Base-by-base conservation (phyloP, 2,113 vertebrate genomes). In the Dicaeum eximium region DNA sequence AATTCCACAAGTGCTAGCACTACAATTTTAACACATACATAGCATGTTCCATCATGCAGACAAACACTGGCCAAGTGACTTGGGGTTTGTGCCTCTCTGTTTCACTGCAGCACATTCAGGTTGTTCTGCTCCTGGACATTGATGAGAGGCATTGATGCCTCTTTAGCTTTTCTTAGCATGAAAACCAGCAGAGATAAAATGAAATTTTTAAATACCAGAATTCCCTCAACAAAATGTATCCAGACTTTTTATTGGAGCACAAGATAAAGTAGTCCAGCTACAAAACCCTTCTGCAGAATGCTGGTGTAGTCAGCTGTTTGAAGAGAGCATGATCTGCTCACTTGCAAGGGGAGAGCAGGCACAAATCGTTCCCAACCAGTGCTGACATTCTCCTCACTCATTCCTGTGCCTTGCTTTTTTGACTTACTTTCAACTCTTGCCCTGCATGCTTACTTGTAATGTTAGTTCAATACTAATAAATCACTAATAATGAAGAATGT, bases 391-490 rank as follows among this genome's bases (percentile, higher is more conserved):
- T 60, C 54, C 71, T 78, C 75, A 47, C 64, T 84, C 88, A 47
- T 60, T 88, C 64, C 60, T 88, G 70, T 40, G 44, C 65, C 23
- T 84, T 57, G 45, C 44, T 73, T 82, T 73, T 82, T 64, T 74
- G 35, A 86, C 61, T 92, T 58, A 53, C 47, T 88, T 92, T 57
- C 77, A 67, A 83, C 88, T 94, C 91, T 88, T 95, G 93, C 57
- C 73, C 67, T 72, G 42, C 38, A 28, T 40, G 58, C 77, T 88
- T 72, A 84, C 71, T 62, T 86, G 65, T 90, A 91, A 93, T 95
- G 77, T 90, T 78, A 79, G 51, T 57, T 94, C 85, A 95, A 79
- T 86, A 89, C 92, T 40, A 95, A 96, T 95, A 96, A 96, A 97
- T 96, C 95, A 86, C 82, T 85, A 92, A 90, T 42, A 91, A 65